Evolutionary conservation across 2,113 vertebrate genomes (phyloP), one percentile per base, ranked within the genome.

Genomic region (Odocoileus hemionus): DNA sequence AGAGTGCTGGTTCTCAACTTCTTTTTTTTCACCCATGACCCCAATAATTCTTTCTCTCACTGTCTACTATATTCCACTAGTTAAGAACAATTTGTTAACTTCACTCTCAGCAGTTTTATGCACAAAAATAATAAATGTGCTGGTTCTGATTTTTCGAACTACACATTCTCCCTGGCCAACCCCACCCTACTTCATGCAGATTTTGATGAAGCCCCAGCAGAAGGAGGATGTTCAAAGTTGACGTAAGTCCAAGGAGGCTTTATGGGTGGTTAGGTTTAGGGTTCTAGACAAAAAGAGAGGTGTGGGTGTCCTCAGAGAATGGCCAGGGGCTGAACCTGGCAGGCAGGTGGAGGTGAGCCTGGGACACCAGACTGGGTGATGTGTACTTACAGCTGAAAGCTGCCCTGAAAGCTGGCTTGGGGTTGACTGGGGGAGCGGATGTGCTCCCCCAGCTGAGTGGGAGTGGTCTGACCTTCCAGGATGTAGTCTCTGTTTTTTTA

Each of bases 41-140:
- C 85, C 78, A 7, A 1, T 36, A 14, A 85, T 23, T 55, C 83
- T 88, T 79, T 93, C n/a, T 91, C 86, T 64, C 30, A 1, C 47
- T 50, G 19, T 67, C 78, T 67, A 6, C 67, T 78, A 0, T 83
- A 55, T 90, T 92, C 52, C 52, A 83, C 70, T 43, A 43, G 89
- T 87, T 43, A 64, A 74, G 89, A 95, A 16, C 10, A 78, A 39
- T 74, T 86, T 64, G 86, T 89, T 92, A 86, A 57, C 97, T 94
- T 86, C 19, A 39, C 60, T 86, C 78, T 57, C 7, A 16, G 76
- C 60, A 85, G 86, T n/a, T 88, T 84, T 28, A 85, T 15, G 26
- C 21, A 30, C 74, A 85, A n/a, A 88, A 94, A 39, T 67, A 30
- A 76, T 15, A 91, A n/a, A 9, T 9, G n/a, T 14, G 47, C 60